Base-by-base conservation (phyloP, 2,888 invertebrate species). In the Diadromus collaris region DNA sequence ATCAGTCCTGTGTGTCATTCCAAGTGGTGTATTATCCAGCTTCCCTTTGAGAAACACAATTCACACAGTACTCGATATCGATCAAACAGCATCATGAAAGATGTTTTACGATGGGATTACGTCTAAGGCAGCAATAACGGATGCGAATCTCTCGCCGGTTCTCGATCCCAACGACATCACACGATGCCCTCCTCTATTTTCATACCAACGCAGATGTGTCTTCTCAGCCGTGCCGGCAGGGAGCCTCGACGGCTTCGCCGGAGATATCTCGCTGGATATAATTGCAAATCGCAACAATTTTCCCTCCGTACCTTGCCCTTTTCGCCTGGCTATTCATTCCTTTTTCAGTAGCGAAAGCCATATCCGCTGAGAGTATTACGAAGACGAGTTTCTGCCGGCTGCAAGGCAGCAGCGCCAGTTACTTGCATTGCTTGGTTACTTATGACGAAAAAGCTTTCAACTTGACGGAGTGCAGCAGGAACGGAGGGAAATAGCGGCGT, bases 371-470 rank as follows among this genome's bases (percentile, higher is more conserved):
- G 60, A 32, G 41, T 27, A 56, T 19, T 24, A 38, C 46, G 64
- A 56, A 56, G 56, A 27, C 60, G 32, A 77, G 21, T 72, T 77
- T 70, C 24, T 29, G 51, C 46, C 29, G 69, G 44, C 73, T 70
- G 65, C 54, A 13, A 51, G 3, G 51, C 21, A 24, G 54, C 64
- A 72, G 54, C 61, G n/a, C 6, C 32, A 21, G 61, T 41, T n/a
- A 51, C 29, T 13, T 9, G 58, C 19, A 34, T 6, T 32, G 54
- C 41, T 63, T 2, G 70, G 70, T 73, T 70, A 67, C 70, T 80
- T 71, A 73, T 76, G 77, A 80, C 70, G 73, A 67, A 77, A 76
- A 80, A 77, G 70, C 79, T 76, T 79, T 76, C 69, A 70, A 70
- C 67, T 70, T 74, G 74, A 70, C 70, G 61, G 48, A 80, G 34